A percentile compares a stretch with the other conserved stretches of the same genome.
Conservation (phyloP, 2,113 vertebrate genomes). For the Petroica traversi region DNA sequence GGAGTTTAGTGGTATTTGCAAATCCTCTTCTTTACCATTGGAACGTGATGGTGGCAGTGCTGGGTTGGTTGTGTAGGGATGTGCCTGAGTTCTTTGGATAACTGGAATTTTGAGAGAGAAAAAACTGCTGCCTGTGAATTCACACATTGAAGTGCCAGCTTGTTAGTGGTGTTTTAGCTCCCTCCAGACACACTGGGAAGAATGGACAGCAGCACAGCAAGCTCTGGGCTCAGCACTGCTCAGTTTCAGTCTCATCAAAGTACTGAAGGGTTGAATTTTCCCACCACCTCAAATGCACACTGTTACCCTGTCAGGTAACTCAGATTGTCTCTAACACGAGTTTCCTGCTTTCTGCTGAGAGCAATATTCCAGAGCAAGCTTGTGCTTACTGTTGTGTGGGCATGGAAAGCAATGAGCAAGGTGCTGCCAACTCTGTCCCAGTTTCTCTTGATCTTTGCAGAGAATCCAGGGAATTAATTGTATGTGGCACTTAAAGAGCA, state of each 20-base stretch:
- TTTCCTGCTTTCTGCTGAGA: neutral
- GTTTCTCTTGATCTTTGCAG: neutral
- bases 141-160: neutral
- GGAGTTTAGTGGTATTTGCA: accelerated
- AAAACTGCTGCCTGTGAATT: neutral
- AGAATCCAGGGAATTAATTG: neutral
- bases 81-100: neutral
- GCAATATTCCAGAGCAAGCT: neutral
- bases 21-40: neutral
- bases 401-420: neutral
- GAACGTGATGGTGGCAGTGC: accelerated
- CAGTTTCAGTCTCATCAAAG: neutral
- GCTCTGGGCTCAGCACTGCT: neutral
- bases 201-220: neutral
- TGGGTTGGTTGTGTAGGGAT: neutral
- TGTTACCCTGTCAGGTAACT: neutral
- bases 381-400: neutral
- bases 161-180: neutral
- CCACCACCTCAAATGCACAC: neutral
- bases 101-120: neutral
- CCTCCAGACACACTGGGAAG: neutral
- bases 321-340: accelerated
- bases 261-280: neutral
- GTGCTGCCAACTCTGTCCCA: neutral
- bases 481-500: conserved; percentile 35